A percentile compares a stretch with the other conserved stretches of the same genome.
phyloP scores from a whole-genome alignment of 2,888 invertebrate genomes.

The Lithosia quadra region DNA sequence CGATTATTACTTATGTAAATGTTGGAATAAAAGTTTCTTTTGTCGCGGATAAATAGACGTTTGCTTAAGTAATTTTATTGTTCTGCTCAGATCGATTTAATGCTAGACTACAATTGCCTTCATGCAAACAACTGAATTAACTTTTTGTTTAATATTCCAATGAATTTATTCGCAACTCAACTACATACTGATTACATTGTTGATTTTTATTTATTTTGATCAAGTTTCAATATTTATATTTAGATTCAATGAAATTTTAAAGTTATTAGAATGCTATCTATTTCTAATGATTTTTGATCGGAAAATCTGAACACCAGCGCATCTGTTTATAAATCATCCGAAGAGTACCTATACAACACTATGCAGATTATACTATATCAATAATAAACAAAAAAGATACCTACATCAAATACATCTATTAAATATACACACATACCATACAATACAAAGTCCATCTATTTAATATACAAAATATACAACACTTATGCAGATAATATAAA shows the following conservation, averaged over 20 bases:
- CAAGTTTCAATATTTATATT: neutral
- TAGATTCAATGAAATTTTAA: no score
- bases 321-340: no score
- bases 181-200: neutral
- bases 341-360: no score
- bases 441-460: no score
- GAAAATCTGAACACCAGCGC: no score
- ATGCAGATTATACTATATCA: no score
- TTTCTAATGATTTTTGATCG: no score
- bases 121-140: slow-evolving; percentile 21
- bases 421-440: no score
- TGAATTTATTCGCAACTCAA: neutral
- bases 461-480: no score
- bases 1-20: slow-evolving; percentile 60
- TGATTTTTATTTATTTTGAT: neutral
- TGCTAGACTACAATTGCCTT: slow-evolving; percentile 29
- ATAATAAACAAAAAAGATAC: neutral
- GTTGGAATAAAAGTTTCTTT: slow-evolving; percentile 50
- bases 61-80: slow-evolving; percentile 49
- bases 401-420: no score
- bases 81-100: slow-evolving; percentile 28
- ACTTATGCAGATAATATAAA: no score
- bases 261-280: neutral
- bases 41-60: slow-evolving; percentile 48
- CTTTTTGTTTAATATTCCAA: slow-evolving; percentile 11